Evolutionary conservation across 2,113 vertebrate genomes (phyloP), one percentile per base, ranked within the genome.

Genomic region (Thamnaconus septentrionalis): DNA sequence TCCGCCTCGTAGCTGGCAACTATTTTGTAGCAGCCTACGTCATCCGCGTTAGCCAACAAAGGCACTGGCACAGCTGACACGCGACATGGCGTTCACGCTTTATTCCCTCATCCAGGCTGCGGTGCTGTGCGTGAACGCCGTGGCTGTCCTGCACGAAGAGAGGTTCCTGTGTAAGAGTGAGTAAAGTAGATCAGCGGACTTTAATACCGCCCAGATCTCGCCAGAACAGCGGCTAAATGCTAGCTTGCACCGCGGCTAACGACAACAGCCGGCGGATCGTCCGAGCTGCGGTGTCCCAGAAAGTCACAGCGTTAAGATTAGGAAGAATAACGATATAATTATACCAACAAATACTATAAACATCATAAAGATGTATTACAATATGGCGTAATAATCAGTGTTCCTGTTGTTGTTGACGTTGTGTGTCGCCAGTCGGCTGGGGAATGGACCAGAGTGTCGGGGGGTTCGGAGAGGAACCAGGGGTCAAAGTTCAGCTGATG

Each of bases 391-490:
- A 45, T 6, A 6, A 31, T 31, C 18, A 31, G 18, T 31, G 18
- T 31, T n/a, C 48, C 48, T 5, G 3, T n/a, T 9, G n/a, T 8
- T 5, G 8, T 50, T 50, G 9, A 5, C n/a, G n/a, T 52, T 31
- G 50, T 52, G 10, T 31, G 50, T 62, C 6, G n/a, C 39, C 4
- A 86, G 97, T 99, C 84, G 97, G 97, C 70, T 98, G 96, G 96
- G 97, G 95, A 75, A 93, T 93, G 1, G 97, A 98, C 50, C 96
- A 98, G 66, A 93, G 96, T 55, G 94, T 98, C 7, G 96, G 96
- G 61, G 97, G 97, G 64, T 99, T 99, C 52, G 97, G 96, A 72
- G 97, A 99, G 68, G 96, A 98, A 75, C 97, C 97, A 52, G 97
- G 97, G 72, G 90, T 99, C 89, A 98, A 96, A 91, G 94, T 93